These are phyloP conservation scores for Blastobasis adustella DNA, from an alignment of 2,888 invertebrate species.

Conservation along the genomic window DNA sequence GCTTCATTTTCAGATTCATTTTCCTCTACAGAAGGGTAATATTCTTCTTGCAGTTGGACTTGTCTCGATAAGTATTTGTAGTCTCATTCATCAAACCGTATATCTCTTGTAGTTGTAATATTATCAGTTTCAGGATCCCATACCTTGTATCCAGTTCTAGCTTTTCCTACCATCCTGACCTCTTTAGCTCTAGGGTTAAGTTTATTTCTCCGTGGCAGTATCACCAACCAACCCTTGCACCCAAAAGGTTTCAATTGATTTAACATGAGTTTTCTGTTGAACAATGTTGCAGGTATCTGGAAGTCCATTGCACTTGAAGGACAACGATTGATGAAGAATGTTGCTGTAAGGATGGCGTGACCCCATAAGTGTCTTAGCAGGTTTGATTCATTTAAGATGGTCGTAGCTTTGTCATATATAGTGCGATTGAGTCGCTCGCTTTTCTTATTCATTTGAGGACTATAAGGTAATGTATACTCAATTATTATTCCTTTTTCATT, in stretches of 20 bases:
- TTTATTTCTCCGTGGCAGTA: slow-evolving; percentile 8
- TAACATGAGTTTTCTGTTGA: neutral
- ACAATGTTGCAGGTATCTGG: slow-evolving; percentile 5
- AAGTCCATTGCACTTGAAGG: slow-evolving; percentile 10
- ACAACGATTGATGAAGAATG: slow-evolving; percentile 12
- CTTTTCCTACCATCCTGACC: slow-evolving; percentile 11
- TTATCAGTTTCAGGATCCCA: slow-evolving; percentile 9
- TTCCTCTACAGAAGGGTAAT: neutral
- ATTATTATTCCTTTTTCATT: slow-evolving; percentile 9
- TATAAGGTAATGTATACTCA: slow-evolving; percentile 7
- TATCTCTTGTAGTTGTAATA: slow-evolving; percentile 5
- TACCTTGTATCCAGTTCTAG: slow-evolving; percentile 6
- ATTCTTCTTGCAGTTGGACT: neutral
- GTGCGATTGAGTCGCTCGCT: neutral
- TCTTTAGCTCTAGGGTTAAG: slow-evolving; percentile 8
- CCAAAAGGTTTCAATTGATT: slow-evolving; percentile 10
- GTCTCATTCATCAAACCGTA: slow-evolving; percentile 7
- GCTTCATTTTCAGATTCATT: neutral
- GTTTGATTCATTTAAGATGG: slow-evolving; percentile 5
- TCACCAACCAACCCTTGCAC: slow-evolving; percentile 8
- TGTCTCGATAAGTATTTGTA: neutral
- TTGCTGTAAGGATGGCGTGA: slow-evolving; percentile 12
- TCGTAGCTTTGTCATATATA: neutral
- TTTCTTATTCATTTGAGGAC: slow-evolving; percentile 2
- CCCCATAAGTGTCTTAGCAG: slow-evolving; percentile 15